A percentile compares a stretch with the other conserved stretches of the same genome.
These are phyloP conservation scores for Heliocidaris erythrogramma DNA, from an alignment of 35 echinoderm and acorn worm genomes.

Conservation along the genomic window DNA sequence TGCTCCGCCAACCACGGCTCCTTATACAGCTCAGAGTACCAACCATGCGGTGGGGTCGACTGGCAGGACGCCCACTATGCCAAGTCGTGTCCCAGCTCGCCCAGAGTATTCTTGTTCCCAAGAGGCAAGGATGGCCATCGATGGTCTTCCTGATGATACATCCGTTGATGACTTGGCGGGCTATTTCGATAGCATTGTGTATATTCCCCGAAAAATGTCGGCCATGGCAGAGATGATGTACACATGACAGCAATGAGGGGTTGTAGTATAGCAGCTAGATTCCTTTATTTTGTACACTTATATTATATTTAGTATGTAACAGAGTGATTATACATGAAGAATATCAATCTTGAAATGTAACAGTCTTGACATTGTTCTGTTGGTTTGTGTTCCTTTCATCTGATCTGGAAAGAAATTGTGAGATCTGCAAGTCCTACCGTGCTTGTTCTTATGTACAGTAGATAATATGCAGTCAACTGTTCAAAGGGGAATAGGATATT, in stretches of 20 bases:
- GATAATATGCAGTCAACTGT: too few species aligned
- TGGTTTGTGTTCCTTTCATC: neutral
- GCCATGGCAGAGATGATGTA: slow-evolving; percentile 99
- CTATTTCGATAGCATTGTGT: slow-evolving; percentile 95
- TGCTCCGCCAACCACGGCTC: neutral
- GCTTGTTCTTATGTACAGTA: too few species aligned
- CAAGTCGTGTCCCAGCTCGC: neutral
- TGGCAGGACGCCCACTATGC: neutral
- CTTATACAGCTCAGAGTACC: neutral
- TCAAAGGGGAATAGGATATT: too few species aligned
- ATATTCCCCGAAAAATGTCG: slow-evolving; percentile 99
- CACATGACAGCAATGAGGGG: slow-evolving; percentile 54
- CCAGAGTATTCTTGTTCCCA: slow-evolving; percentile 86
- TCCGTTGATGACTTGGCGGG: slow-evolving; percentile 93
- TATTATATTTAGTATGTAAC: neutral
- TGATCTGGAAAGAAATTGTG: too few species aligned
- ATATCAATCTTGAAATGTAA: neutral
- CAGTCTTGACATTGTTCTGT: neutral
- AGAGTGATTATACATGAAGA: neutral
- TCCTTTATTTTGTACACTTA: neutral
- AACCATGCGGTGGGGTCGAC: neutral
- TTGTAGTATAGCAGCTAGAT: neutral
- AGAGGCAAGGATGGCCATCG: slow-evolving; percentile 73
- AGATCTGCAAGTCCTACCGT: too few species aligned
- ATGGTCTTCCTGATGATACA: slow-evolving; percentile 83